Base-by-base conservation (phyloP, 2,113 vertebrate genomes). In the Dryoscopus gambensis region DNA sequence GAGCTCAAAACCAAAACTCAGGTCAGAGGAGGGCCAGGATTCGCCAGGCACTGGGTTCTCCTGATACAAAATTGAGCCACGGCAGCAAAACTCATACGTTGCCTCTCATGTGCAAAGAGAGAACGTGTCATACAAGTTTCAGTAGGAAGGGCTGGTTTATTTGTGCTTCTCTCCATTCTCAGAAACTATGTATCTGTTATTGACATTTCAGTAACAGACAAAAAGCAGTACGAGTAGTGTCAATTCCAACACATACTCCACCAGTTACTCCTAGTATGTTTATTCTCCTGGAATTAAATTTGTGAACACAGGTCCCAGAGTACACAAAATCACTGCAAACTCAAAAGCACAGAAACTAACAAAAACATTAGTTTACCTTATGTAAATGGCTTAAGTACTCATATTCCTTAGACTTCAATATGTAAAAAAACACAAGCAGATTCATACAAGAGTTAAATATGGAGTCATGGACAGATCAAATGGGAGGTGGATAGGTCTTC, bases 301-400 rank as follows among this genome's bases (percentile, higher is more conserved):
- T 0, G 0, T 31, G 10, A 89, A 60, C 10, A 1, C 0, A 4
- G 55, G n/a, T 64, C 39, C 13, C 24, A 56, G 8, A 67, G 50
- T 19, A 70, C 22, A 56, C 9, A 64, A 13, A 80, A n/a, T 15
- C 68, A 47, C 0, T 44, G 68, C 46, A 81, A 15, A 44, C 35
- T 70, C 55, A 89, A 47, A 47, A 93, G 40, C 24, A 68, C 0
- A 56, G 57, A 93, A 84, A 78, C 39, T 42, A 81, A 35, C 33
- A 62, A 52, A 91, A 91, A 40, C 5, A 53, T n/a, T 83, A 1
- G 57, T 65, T 63, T 37, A 42, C 22, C 5, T 27, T 35, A 42
- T 3, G 11, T 13, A 77, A 77, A 69, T 6, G 31, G 44, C 37
- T 68, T 22, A 79, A 35, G 11, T 28, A 68, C 13, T 74, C 24